phyloP scores from a whole-genome alignment of 2,113 vertebrate species.

The Danionella cerebrum region DNA sequence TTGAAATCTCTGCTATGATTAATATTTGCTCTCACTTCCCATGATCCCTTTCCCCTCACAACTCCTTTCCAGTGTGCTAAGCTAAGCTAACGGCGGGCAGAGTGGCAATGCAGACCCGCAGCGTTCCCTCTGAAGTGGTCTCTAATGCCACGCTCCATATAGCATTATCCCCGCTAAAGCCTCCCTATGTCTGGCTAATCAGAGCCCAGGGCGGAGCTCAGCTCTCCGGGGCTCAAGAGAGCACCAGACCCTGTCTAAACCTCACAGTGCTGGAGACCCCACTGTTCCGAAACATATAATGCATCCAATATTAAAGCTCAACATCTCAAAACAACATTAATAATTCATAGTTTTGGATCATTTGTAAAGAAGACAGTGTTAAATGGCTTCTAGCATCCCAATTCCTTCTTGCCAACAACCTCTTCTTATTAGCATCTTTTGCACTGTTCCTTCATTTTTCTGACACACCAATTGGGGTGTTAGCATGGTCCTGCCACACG shows the following conservation, averaged over 20 bases:
- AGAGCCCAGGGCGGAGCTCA: slow-evolving; percentile 20
- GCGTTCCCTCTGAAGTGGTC: neutral
- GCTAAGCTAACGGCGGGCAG: neutral
- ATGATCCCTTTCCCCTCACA: neutral
- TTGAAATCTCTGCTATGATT: no score
- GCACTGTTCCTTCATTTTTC: no score
- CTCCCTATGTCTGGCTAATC: slow-evolving; percentile 29
- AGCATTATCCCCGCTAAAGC: slow-evolving; percentile 33
- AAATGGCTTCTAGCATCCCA: no score
- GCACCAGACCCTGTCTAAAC: neutral
- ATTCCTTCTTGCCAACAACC: no score
- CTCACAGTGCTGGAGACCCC: slow-evolving; percentile 6
- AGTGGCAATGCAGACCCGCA: neutral
- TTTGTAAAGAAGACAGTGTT: no score
- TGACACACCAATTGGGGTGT: no score
- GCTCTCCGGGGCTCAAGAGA: neutral
- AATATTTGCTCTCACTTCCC: neutral
- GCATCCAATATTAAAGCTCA: no score
- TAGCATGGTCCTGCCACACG: no score
- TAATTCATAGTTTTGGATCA: no score
- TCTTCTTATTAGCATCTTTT: no score
- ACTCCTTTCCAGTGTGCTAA: neutral
- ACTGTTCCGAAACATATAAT: no score
- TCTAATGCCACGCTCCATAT: slow-evolving; percentile 22
- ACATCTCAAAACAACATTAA: no score